Percentiles rank a stretch among this genome's conserved stretches.
phyloP scores from a whole-genome alignment of 2,888 invertebrate species.

The Phorcus lineatus region DNA sequence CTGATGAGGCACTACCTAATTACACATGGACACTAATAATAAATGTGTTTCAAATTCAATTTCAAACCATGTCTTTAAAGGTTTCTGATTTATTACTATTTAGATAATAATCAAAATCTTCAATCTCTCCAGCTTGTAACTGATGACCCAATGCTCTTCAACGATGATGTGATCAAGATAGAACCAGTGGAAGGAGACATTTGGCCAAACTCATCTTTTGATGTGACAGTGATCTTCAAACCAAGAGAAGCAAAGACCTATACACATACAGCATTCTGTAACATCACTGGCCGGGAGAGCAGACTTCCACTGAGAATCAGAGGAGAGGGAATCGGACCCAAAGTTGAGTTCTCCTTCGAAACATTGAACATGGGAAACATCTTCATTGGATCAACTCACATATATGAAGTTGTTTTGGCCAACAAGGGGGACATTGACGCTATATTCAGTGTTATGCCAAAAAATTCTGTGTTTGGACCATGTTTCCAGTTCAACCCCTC shows the following conservation, averaged over 20 bases:
- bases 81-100: too few species aligned
- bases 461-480: conserved; percentile 70
- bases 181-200: conserved; percentile 75
- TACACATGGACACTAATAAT: too few species aligned
- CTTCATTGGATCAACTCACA: conserved; percentile 74
- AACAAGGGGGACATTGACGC: conserved; percentile 76
- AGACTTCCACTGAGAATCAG: conserved; percentile 73
- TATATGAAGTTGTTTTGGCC: conserved; percentile 74
- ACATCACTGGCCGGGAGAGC: conserved; percentile 74
- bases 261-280: conserved; percentile 74
- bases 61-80: too few species aligned
- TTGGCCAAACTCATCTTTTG: conserved; percentile 74
- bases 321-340: conserved; percentile 75
- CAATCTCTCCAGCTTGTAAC: conserved; percentile 56
- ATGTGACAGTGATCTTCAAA: conserved; percentile 73
- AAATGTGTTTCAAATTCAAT: too few species aligned
- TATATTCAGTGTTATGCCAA: conserved; percentile 69
- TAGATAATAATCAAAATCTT: too few species aligned
- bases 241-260: conserved; percentile 73
- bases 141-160: conserved; percentile 70
- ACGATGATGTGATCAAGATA: conserved; percentile 73
- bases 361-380: conserved; percentile 75
- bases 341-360: conserved; percentile 73
- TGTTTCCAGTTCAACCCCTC: conserved; percentile 74
- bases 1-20: too few species aligned